These are phyloP conservation scores for Agonopterix heracliana DNA, from an alignment of 2,888 invertebrate species.

Conservation along the genomic window DNA sequence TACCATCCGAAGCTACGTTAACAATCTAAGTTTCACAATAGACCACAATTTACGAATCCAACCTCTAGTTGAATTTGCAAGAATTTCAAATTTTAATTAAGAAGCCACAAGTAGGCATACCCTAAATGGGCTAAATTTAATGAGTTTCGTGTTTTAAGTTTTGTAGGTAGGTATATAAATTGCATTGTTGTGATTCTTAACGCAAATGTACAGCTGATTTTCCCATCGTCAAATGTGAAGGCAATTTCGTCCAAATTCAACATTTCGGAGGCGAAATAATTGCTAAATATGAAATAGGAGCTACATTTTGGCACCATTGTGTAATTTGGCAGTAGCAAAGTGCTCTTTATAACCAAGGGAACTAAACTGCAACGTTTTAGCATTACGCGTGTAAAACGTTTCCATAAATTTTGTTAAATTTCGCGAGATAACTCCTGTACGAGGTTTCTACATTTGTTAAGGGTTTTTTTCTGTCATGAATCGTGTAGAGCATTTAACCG, in stretches of 20 bases:
- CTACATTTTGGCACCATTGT: neutral
- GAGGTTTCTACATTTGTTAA: slow-evolving; percentile 21
- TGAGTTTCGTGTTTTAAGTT: no score
- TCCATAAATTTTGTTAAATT: slow-evolving; percentile 37
- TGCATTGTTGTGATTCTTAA: no score
- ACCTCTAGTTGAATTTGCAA: no score
- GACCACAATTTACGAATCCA: no score
- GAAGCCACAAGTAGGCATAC: no score
- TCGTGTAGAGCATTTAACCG: slow-evolving; percentile 5
- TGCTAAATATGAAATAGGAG: slow-evolving; percentile 10
- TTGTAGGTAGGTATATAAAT: no score
- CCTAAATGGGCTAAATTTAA: no score
- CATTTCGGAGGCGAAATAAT: slow-evolving; percentile 14
- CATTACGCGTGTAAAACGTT: slow-evolving; percentile 34
- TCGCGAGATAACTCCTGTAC: slow-evolving; percentile 28
- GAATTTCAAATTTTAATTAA: no score
- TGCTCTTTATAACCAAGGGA: slow-evolving; percentile 5
- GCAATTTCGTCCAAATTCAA: slow-evolving; percentile 10
- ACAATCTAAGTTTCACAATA: no score
- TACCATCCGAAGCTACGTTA: no score
- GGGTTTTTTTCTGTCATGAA: slow-evolving; percentile 19
- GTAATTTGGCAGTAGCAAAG: neutral
- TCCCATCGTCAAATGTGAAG: slow-evolving; percentile 1
- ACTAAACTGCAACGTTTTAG: slow-evolving; percentile 20
- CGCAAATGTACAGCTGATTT: no score